Evolutionary conservation across 2,797 vertebrate species (phyloP).

Genomic region (Dryobates pubescens): DNA sequence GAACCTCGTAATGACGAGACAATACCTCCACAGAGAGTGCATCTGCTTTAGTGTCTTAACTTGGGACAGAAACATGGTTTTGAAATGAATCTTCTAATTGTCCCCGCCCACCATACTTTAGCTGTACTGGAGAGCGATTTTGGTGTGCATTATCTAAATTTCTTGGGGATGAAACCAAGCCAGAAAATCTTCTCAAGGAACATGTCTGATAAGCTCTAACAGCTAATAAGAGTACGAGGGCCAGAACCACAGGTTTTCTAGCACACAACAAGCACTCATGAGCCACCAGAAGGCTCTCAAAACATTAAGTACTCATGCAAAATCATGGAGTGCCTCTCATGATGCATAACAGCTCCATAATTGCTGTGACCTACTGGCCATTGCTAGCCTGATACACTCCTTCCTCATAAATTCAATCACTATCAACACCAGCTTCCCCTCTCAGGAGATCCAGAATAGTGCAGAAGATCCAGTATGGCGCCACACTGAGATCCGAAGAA

Average conservation of each 20-base stretch:
- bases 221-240: not conserved
- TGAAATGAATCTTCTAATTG: not conserved
- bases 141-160: not conserved
- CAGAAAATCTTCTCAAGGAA: not conserved
- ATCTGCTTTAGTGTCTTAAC: not conserved
- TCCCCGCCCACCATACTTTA: not conserved
- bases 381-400: not conserved
- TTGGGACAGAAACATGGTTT: not conserved
- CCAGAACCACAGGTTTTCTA: not conserved
- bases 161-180: not conserved
- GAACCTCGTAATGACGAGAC: not conserved
- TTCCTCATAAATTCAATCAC: not conserved
- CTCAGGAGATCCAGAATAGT: not conserved
- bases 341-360: rapidly evolving
- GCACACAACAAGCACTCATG: not conserved
- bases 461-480: not conserved
- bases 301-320: not conserved
- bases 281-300: not conserved
- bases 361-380: not conserved
- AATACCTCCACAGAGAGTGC: not conserved
- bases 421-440: not conserved
- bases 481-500: not conserved
- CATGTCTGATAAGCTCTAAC: not conserved
- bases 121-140: not conserved
- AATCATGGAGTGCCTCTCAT: not conserved